phyloP scores from a whole-genome alignment of 2,888 invertebrate species.

The Entomobrya proxima region DNA sequence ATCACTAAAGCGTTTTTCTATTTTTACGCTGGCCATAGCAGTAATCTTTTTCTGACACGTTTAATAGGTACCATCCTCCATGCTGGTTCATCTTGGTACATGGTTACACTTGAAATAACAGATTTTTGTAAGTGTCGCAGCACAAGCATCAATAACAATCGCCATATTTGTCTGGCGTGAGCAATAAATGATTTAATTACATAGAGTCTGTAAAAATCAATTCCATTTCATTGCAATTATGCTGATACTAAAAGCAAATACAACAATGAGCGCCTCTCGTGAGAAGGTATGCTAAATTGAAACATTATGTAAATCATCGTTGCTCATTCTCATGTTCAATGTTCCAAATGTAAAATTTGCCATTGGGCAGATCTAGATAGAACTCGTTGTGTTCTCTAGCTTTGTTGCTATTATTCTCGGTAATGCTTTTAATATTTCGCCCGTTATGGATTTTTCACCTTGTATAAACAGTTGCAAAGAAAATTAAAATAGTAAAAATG shows the following conservation, averaged over 20 bases:
- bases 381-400: background rate
- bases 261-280: slow-evolving; percentile 7
- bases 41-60: too few relatives aligned
- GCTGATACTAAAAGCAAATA: background rate
- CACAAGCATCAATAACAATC: slow-evolving; percentile 47
- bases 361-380: slow-evolving; percentile 32
- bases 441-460: slow-evolving; percentile 44
- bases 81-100: background rate
- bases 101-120: background rate
- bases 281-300: slow-evolving; percentile 39
- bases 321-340: slow-evolving; percentile 2
- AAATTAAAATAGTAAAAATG: slow-evolving; percentile 36
- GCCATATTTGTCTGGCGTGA: slow-evolving; percentile 40
- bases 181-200: slow-evolving; percentile 63
- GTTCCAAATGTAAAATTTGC: slow-evolving; percentile 13
- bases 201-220: slow-evolving; percentile 32
- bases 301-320: slow-evolving; percentile 50
- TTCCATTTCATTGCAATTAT: slow-evolving; percentile 24
- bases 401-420: slow-evolving; percentile 5
- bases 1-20: background rate
- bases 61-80: background rate
- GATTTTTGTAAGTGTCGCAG: slow-evolving; percentile 23
- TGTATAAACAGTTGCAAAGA: slow-evolving; percentile 25
- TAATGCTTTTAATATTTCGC: slow-evolving; percentile 27
- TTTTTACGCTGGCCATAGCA: background rate